Evolutionary conservation across 2,888 invertebrate genomes (phyloP), one percentile per base, ranked within the genome.

Genomic region (Atrina japonica): DNA sequence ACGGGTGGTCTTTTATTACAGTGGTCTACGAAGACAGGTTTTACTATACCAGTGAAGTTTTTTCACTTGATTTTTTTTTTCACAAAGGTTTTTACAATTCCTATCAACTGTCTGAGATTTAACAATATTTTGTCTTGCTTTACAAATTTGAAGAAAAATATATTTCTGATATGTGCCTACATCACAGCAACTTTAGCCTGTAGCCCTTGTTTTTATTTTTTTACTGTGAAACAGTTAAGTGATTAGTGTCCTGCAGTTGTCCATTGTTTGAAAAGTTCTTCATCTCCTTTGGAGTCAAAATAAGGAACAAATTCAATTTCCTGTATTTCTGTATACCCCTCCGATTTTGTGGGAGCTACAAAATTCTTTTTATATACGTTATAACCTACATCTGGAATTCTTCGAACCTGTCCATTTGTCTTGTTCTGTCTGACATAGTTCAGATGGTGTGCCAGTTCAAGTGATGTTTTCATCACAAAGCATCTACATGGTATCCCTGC

Each of bases 381-480:
- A 72, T 86, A 89, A 0, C 86, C 89, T 0, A 89, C 88, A 75
- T 87, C 88, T 5, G 89, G 88, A n/a, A 89, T 80, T 5, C 89
- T 76, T 3, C 89, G 73, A 3, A 84, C 81, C 43, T 80, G 59
- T 5, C 88, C 87, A 6, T 82, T 68, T 2, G 88, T 87, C 72
- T 83, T 84, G 60, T 82, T 88, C 76, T 88, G 87, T 25, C 89
- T 78, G 25, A 85, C 81, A 64, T 83, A 80, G 77, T 89, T 89
- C 43, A 89, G 73, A 70, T 89, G 89, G 50, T 87, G 81, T 25
- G 87, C 85, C 47, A 89, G 58, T 27, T 86, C 86, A 16, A 81
- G 45, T 2, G 86, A 78, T 14, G 89, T 88, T 58, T 84, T 81
- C 79, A 89, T 77, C 53, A 82, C 66, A 70, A 88, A 83, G 75